Evolutionary conservation across 2,113 vertebrate species (phyloP), one percentile per base, ranked within the genome.

Genomic region (Clarias batrachus): DNA sequence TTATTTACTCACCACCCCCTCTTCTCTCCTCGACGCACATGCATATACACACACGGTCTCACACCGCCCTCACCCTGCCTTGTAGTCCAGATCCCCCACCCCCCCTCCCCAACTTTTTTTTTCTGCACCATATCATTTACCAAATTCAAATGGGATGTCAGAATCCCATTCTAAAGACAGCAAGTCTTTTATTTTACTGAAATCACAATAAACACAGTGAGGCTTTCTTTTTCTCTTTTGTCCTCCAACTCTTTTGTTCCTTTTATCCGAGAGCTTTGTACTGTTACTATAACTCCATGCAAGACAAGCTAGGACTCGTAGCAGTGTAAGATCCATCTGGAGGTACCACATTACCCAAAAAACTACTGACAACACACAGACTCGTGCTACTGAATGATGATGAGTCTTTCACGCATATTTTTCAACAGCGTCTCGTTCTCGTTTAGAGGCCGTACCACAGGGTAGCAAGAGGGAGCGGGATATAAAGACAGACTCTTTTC

Each of bases 1-100:
- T 68, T 88, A 65, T 90, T 74, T 86, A 82, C 89, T 78, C 27
- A 33, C n/a, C 80, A 79, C 82, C 71, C 84, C 85, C 88, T 63
- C 37, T 65, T 87, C 85, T 82, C 79, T 57, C 56, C 78, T 65
- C 41, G 59, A 82, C 65, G 78, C 70, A 86, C 54, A 83, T 52
- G 82, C 63, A 54, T 76, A 16, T 12, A 33, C 14, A 81, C 48
- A 81, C 63, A 12, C 25, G 3, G 3, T 79, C 56, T 80, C 68
- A 65, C 83, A 27, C 78, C 60, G 81, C 85, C 85, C 85, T 79
- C 83, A 86, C 86, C 87, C 89, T 66, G 66, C 59, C 16, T 33
- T 30, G 62, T 81, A 6, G 60, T 33, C 30, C 30, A 33, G 2
- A 33, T 59, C 65, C 80, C 59, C 41, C 66, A 73, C 41, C 48